Evolutionary conservation across 35 echinoderm and acorn worm species (phyloP).

Genomic region (Diadema setosum): DNA sequence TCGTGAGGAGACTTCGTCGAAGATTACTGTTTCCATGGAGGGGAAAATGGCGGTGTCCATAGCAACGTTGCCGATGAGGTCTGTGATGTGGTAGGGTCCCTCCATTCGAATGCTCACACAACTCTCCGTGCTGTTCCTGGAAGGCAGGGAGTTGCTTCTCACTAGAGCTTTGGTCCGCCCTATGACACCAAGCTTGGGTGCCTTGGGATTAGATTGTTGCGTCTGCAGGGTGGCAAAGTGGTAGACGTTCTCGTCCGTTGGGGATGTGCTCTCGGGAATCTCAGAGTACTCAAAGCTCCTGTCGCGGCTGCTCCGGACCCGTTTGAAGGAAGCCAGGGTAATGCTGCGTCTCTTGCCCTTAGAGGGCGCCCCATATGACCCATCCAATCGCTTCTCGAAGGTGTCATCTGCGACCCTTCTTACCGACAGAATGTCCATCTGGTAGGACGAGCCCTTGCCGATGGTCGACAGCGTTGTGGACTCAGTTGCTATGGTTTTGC

Average conservation of each 20-base stretch:
- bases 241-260: background rate
- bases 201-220: background rate
- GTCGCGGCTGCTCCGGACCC: background rate
- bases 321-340: background rate
- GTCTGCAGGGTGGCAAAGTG: background rate
- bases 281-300: slow-evolving; percentile 15
- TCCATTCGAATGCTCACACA: background rate
- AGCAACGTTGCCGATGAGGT: background rate
- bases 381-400: background rate
- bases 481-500: background rate
- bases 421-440: background rate
- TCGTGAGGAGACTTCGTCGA: background rate
- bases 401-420: background rate
- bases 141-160: background rate
- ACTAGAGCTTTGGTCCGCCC: background rate
- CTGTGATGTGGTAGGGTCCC: background rate
- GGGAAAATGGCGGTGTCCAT: background rate
- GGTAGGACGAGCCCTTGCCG: background rate
- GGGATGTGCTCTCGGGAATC: background rate
- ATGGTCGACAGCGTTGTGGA: background rate
- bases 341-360: background rate
- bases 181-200: background rate
- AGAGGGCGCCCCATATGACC: background rate
- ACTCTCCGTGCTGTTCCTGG: background rate
- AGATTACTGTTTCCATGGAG: background rate